Evolutionary conservation across 2,888 invertebrate species (phyloP), one percentile per base, ranked within the genome.

Genomic region (Belgica antarctica): DNA sequence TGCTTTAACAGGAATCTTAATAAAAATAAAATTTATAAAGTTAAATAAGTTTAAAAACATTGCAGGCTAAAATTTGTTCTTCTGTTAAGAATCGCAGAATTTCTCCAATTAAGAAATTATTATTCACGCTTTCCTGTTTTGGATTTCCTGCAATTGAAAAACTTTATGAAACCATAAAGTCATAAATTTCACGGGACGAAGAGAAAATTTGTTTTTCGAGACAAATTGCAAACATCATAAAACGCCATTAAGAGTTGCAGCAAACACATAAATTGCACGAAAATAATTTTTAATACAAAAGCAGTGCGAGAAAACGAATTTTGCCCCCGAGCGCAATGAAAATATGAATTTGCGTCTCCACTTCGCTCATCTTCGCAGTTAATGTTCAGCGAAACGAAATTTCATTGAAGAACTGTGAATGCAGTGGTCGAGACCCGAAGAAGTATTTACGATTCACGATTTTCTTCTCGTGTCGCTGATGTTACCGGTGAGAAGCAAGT

Each of bases 401-500:
- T 52, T 52, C 4, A 22, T 52, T 10, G 12, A 17, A 22, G 22
- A 52, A 8, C 12, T 22, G 52, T 22, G n/a, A 52, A 17, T 41
- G 52, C 17, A 52, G 12, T 3, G 4, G 22, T 8, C 52, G 52
- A 52, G 7, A 7, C 2, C 52, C 22, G 52, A 22, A 52, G 22
- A 34, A 25, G 47, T 46, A 66, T 66, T 66, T 66, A 47, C 65
- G 47, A 66, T 66, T 66, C 65, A 66, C 65, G 65, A 66, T 25
- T 22, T 52, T 62, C 22, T 28, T 17, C 19, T 62, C 10, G 19
- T 62, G 28, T 19, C 31, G 24, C 24, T 28, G 24, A 1, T 19
- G 15, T 52, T 27, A 24, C n/a, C 47, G 25, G 57, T 68, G 68
- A 68, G 61, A 61, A 61, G 24, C 22, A 15, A 57, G 46, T 10